Evolutionary conservation across 2,888 invertebrate genomes (phyloP), one percentile per base, ranked within the genome.

Genomic region (Lasioglossum calceatum): DNA sequence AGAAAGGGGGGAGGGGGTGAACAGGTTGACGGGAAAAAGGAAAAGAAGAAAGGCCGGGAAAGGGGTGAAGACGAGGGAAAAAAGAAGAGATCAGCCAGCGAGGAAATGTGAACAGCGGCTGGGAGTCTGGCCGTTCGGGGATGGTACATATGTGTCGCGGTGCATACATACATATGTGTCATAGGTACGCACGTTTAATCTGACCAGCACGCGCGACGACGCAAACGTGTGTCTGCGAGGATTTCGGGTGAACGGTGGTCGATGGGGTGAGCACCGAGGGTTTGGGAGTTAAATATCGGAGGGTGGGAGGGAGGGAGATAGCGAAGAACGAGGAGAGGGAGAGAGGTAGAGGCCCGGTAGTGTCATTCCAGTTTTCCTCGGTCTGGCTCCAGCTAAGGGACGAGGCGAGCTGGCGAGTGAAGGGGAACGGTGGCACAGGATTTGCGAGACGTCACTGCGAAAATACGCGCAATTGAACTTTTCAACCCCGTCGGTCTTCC

Each of bases 401-500:
- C 86, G 76, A 44, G 74, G 64, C 32, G 14, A 14, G 42, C 71
- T 5, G 73, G 64, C 72, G 73, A 61, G 77, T 36, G 42, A 71
- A 42, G 70, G 42, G 88, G 88, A 77, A 88, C 81, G 91, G 89
- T 92, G 85, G 84, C 82, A 93, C 92, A 93, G 93, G 93, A 94
- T 94, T 93, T 94, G 93, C 93, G 94, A 94, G 93, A 94, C 93
- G 94, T 93, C 93, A 93, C 92, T 92, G 92, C 92, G 93, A 95
- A 95, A 95, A 94, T 94, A 95, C 95, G 95, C 94, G 95, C 95
- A 95, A 95, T 95, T 95, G 94, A 95, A 95, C 95, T 95, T 95
- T 95, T 94, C 95, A 94, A 94, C 93, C 94, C 93, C 93, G 91
- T 93, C 93, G 91, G 92, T 90, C 92, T 91, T 89, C 88, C 89